phyloP scores from a whole-genome alignment of 2,113 vertebrate genomes.

The Danionella cerebrum region DNA sequence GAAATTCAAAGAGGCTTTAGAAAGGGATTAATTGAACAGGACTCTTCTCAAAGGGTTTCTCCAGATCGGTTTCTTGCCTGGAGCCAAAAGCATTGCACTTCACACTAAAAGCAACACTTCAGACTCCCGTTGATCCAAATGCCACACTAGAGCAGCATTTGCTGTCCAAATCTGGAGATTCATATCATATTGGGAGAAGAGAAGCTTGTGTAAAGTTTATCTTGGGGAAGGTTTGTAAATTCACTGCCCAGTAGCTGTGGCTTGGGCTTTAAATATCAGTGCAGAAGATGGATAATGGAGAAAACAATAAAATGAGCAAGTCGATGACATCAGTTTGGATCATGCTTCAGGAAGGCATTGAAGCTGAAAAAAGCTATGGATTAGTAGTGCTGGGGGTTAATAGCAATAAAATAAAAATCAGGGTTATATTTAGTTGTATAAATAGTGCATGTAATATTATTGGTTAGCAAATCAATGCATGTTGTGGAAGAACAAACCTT shows the following conservation, averaged over 20 bases:
- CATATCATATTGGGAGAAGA: background rate
- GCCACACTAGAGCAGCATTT: background rate
- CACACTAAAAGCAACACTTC: background rate
- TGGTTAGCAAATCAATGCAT: background rate
- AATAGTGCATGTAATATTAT: too few relatives aligned
- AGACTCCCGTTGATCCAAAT: background rate
- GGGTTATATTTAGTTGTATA: too few relatives aligned
- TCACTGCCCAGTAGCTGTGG: conserved; percentile 4
- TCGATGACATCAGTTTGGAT: background rate
- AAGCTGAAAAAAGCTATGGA: background rate
- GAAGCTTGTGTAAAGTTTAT: conserved; percentile 27
- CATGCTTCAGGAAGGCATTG: background rate
- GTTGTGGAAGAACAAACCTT: background rate
- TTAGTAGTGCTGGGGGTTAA: too few relatives aligned
- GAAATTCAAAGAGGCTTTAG: background rate
- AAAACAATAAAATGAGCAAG: background rate
- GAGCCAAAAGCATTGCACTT: background rate
- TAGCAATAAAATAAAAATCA: too few relatives aligned
- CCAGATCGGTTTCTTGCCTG: conserved; percentile 7
- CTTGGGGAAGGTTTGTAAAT: conserved; percentile 7
- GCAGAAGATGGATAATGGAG: background rate
- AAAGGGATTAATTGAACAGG: background rate
- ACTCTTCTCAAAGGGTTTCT: background rate
- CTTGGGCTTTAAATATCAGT: conserved; percentile 1
- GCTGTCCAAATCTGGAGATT: background rate